These are phyloP conservation scores for Brachirus orientalis DNA, from an alignment of 2,113 vertebrate species.

Conservation along the genomic window DNA sequence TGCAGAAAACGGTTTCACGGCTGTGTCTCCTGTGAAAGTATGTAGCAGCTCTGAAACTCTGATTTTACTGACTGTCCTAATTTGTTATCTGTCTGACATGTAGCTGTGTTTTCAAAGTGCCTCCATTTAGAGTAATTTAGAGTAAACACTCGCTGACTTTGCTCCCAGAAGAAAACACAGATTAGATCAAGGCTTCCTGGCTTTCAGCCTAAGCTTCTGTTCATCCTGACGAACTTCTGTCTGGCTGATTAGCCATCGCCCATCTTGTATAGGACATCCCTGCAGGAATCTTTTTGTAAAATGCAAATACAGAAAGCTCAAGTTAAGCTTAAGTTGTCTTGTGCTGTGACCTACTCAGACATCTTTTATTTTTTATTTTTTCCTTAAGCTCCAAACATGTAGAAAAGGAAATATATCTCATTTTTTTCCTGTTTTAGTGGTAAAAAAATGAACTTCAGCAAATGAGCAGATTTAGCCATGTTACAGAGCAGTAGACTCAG, in stretches of 20 bases:
- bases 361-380: slow-evolving; percentile 1
- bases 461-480: neutral
- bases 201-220: slow-evolving; percentile 18
- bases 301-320: neutral
- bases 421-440: neutral
- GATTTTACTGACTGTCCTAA: neutral
- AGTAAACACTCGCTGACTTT: slow-evolving; percentile 40
- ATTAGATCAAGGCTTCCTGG: slow-evolving; percentile 56
- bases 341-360: too few species aligned
- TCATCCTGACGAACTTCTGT: slow-evolving; percentile 30
- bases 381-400: neutral
- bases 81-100: slow-evolving; percentile 15
- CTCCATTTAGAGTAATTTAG: slow-evolving; percentile 18
- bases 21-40: neutral
- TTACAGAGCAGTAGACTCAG: neutral
- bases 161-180: slow-evolving; percentile 34
- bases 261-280: neutral
- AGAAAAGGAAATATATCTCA: neutral
- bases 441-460: neutral
- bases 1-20: neutral
- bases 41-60: neutral
- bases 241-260: neutral
- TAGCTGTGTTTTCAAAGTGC: slow-evolving; percentile 13
- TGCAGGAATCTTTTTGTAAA: neutral
- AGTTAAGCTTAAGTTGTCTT: too few species aligned